Evolutionary conservation across 2,888 invertebrate genomes (phyloP).

Genomic region (Apodemia hepburni): DNA sequence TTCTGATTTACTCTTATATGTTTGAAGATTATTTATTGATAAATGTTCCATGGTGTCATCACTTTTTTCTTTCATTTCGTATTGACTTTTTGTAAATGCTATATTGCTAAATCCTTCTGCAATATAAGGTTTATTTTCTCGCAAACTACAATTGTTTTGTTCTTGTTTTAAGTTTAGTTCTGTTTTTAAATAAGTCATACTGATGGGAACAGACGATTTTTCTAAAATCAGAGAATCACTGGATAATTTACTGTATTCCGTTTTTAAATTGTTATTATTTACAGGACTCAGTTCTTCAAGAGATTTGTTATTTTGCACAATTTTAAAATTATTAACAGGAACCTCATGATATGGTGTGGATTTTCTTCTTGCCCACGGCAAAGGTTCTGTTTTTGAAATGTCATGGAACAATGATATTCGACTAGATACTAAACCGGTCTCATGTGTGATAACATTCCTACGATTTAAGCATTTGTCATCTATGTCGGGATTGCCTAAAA

Average conservation of each 20-base stretch:
- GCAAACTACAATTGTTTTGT: not conserved
- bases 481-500: constrained; percentile 54
- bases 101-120: not conserved
- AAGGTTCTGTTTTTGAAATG: constrained; percentile 59
- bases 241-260: not conserved
- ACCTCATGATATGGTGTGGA: constrained; percentile 58
- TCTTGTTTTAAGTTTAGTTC: not conserved
- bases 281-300: not conserved
- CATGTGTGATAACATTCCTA: constrained; percentile 44
- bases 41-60: not conserved
- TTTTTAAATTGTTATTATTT: not conserved
- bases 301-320: constrained; percentile 33
- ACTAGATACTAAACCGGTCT: constrained; percentile 70
- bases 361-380: constrained; percentile 47
- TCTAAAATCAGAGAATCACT: not conserved
- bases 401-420: constrained; percentile 69
- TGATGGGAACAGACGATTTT: not conserved
- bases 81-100: not conserved
- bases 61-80: not conserved
- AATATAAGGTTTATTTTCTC: not conserved
- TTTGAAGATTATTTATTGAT: constrained; percentile 41
- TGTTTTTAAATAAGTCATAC: not conserved
- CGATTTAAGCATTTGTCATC: constrained; percentile 42
- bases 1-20: constrained; percentile 66
- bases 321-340: constrained; percentile 26